A percentile compares a stretch with the other conserved stretches of the same genome.
Conservation (phyloP, 2,113 vertebrate species). For the Pteruthius melanotis region DNA sequence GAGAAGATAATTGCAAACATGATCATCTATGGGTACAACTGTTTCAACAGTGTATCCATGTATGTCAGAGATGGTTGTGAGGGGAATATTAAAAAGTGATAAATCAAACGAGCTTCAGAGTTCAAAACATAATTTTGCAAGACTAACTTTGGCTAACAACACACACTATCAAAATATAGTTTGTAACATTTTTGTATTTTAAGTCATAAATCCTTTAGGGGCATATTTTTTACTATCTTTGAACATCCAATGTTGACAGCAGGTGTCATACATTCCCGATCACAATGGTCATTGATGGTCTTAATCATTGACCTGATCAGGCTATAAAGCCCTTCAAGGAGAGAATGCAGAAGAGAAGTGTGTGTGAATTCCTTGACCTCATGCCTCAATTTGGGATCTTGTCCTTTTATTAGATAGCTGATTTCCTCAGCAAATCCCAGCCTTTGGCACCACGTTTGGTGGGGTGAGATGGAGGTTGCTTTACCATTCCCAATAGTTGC, state of each 20-base stretch:
- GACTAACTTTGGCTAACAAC: not conserved
- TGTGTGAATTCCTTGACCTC: not conserved
- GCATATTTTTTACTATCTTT: not conserved
- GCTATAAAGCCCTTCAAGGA: not conserved
- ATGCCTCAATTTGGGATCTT: not conserved
- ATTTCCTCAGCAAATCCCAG: not conserved
- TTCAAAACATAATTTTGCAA: not conserved
- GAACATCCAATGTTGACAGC: not conserved
- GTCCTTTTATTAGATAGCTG: not conserved
- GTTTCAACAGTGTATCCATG: not conserved
- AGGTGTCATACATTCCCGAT: not conserved
- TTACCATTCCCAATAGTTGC: not conserved
- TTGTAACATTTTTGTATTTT: not conserved
- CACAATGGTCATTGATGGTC: accelerated
- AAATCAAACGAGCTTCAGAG: not conserved
- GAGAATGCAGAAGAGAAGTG: not conserved
- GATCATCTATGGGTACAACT: no score
- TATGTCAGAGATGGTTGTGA: not conserved
- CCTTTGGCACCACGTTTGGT: not conserved
- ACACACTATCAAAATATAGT: not conserved
- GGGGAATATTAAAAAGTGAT: not conserved
- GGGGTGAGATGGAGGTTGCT: not conserved
- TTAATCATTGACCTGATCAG: not conserved
- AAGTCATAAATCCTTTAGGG: not conserved
- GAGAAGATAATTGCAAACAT: not conserved